phyloP scores from a whole-genome alignment of 2,113 vertebrate genomes.

The Isichthys henryi region DNA sequence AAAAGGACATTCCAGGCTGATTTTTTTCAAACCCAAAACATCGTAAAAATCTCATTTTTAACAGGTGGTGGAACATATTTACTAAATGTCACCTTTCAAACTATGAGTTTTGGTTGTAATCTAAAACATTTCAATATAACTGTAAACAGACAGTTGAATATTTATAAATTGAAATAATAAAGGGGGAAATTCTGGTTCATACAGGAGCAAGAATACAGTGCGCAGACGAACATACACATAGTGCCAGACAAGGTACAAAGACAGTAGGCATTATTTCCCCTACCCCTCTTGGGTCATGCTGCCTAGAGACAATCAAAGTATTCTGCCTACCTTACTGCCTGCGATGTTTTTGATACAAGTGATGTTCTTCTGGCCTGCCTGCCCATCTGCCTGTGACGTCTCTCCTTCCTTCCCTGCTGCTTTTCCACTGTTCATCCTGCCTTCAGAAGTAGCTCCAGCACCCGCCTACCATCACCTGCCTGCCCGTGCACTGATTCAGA shows the following conservation, averaged over 20 bases:
- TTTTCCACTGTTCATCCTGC: not conserved
- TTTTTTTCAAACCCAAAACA: not conserved
- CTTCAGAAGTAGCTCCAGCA: not conserved
- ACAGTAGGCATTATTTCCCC: not conserved
- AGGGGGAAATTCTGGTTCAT: not conserved
- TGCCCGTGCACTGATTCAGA: not conserved
- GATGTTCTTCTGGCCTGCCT: no score
- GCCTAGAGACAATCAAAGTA: not conserved
- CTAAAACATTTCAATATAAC: not conserved
- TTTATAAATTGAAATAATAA: not conserved
- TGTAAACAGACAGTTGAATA: not conserved
- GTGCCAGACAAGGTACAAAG: not conserved
- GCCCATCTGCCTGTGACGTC: not conserved
- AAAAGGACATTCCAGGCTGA: not conserved
- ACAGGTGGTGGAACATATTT: not conserved
- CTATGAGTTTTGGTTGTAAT: not conserved
- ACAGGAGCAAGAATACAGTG: not conserved
- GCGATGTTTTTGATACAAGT: no score
- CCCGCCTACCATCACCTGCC: no score
- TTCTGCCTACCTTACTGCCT: no score
- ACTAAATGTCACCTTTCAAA: not conserved
- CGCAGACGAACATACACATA: not conserved
- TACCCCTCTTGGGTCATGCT: not conserved
- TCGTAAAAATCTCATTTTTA: not conserved
- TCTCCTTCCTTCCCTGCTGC: not conserved